These are phyloP conservation scores for Heliocidaris tuberculata DNA, from an alignment of 35 echinoderm and acorn worm genomes.

Conservation along the genomic window DNA sequence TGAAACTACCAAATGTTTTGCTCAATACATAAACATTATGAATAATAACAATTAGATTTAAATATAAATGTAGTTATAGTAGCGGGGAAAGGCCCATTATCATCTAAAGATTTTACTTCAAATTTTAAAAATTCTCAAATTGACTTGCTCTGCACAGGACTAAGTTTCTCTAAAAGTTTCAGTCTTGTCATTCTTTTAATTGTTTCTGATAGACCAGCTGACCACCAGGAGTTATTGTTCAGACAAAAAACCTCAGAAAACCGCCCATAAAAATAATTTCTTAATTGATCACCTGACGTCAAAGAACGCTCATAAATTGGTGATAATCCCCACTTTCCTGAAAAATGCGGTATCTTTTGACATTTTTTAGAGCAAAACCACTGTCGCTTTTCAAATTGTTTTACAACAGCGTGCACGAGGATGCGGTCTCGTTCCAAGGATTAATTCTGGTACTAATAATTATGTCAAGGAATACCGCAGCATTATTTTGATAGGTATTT, in stretches of 20 bases:
- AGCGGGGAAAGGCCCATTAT: too few relatives aligned
- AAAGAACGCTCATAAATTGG: background rate
- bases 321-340: background rate
- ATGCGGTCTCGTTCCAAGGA: background rate
- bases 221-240: background rate
- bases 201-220: background rate
- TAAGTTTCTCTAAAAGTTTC: background rate
- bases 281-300: slow-evolving; percentile 16
- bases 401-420: background rate
- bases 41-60: too few relatives aligned
- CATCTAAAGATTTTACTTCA: too few relatives aligned
- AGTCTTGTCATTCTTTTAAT: background rate
- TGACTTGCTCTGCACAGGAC: background rate
- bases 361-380: background rate
- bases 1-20: too few relatives aligned
- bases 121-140: too few relatives aligned
- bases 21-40: too few relatives aligned
- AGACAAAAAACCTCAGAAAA: background rate
- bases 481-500: slow-evolving; percentile 22
- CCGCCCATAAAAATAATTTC: slow-evolving; percentile 2
- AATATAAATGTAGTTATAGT: too few relatives aligned
- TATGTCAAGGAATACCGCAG: slow-evolving; percentile 36
- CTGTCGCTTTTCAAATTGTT: background rate
- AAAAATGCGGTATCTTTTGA: background rate
- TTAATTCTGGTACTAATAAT: slow-evolving; percentile 20